Evolutionary conservation across 2,888 invertebrate genomes (phyloP).

Genomic region (Timandra comae): DNA sequence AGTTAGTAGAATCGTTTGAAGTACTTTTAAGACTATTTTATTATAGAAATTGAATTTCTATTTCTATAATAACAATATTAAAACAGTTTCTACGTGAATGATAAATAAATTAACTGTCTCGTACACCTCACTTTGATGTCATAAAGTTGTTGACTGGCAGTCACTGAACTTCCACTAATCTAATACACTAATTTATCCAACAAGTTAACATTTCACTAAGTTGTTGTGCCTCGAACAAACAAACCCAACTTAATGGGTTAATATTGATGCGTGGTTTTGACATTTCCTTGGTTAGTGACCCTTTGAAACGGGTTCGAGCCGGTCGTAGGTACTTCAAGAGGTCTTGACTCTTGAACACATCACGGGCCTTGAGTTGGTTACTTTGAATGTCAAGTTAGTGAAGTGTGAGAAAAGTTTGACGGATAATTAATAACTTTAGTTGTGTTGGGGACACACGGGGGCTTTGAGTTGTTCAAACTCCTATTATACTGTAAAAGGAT

Average conservation of each 20-base stretch:
- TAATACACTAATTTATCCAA: constrained; percentile 39
- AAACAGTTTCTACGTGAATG: too few relatives aligned
- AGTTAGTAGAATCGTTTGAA: too few relatives aligned
- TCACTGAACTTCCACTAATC: constrained; percentile 19
- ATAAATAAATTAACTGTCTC: constrained; percentile 3
- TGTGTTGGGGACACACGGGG: too few relatives aligned
- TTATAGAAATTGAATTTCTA: too few relatives aligned
- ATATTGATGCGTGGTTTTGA: constrained; percentile 69
- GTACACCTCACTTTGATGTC: constrained; percentile 1
- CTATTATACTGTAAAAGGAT: too few relatives aligned
- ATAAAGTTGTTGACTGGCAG: constrained; percentile 1
- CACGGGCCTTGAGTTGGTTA: constrained; percentile 39
- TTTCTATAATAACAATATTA: too few relatives aligned
- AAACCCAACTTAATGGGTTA: constrained; percentile 54
- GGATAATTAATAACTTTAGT: constrained; percentile 37
- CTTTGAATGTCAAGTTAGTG: constrained; percentile 41
- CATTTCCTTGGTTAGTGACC: constrained; percentile 59
- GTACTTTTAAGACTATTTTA: too few relatives aligned
- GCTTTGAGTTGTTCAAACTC: too few relatives aligned
- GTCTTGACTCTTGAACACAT: constrained; percentile 28
- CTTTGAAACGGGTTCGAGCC: constrained; percentile 33
- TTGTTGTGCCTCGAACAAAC: constrained; percentile 40
- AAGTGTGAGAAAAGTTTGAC: constrained; percentile 24
- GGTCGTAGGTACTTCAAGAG: constrained; percentile 21
- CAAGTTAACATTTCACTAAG: constrained; percentile 46